A percentile compares a stretch with the other conserved stretches of the same genome.
Evolutionary conservation across 2,113 vertebrate species (phyloP).

Genomic region (Pollachius pollachius): DNA sequence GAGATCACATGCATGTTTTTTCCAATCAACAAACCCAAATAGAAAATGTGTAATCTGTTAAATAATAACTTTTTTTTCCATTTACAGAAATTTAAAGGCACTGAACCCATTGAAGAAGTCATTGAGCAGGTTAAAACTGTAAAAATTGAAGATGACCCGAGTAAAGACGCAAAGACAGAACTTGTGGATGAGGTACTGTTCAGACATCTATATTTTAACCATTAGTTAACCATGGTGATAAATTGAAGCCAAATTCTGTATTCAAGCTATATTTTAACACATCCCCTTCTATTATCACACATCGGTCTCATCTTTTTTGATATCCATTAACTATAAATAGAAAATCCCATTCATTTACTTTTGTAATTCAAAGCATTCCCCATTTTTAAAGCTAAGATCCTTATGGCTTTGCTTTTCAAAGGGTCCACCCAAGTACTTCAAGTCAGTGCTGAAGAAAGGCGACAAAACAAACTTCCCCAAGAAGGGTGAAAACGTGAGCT

Average conservation of each 20-base stretch:
- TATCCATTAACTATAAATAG: neutral
- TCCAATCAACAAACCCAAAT: too few species aligned
- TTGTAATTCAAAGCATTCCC: neutral
- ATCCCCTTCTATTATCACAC: too few species aligned
- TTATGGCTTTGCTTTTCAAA: constrained; percentile 38
- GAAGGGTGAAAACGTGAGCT: constrained; percentile 92
- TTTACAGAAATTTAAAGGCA: constrained; percentile 86
- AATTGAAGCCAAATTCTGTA: neutral
- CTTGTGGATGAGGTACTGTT: constrained; percentile 79
- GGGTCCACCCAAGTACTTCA: constrained; percentile 91
- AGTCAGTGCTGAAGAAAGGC: constrained; percentile 89
- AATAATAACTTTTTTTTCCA: neutral
- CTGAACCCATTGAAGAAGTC: constrained; percentile 78
- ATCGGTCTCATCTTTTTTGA: neutral
- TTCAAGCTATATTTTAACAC: neutral
- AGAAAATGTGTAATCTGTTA: neutral
- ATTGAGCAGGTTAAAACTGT: constrained; percentile 80
- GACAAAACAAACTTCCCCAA: constrained; percentile 94
- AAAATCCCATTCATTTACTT: neutral
- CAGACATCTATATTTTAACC: too few species aligned
- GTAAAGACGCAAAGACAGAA: constrained; percentile 79
- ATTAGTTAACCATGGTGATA: neutral
- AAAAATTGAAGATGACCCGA: constrained; percentile 79
- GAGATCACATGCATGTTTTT: too few species aligned
- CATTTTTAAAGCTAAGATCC: neutral